These are phyloP conservation scores for Heterodera filipjevi DNA, from an alignment of 2,888 invertebrate species.

Conservation along the genomic window DNA sequence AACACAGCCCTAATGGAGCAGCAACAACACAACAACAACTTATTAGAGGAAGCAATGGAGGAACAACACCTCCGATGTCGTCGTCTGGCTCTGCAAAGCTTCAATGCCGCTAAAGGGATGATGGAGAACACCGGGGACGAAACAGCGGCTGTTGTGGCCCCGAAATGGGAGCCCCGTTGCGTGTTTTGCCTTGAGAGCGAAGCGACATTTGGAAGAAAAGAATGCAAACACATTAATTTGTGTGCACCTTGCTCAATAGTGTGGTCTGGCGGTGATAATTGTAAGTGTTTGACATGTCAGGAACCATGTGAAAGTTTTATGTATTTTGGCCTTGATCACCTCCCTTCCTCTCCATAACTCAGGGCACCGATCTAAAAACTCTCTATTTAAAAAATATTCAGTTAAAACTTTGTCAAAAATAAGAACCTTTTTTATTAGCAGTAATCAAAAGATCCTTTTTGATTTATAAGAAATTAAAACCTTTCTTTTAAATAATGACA, in stretches of 20 bases:
- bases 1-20: background rate
- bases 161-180: background rate
- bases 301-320: background rate
- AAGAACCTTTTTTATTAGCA: too few species aligned
- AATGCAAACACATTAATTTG: background rate
- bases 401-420: too few species aligned
- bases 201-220: background rate
- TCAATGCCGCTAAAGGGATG: background rate
- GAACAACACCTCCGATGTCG: background rate
- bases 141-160: too few species aligned
- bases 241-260: background rate
- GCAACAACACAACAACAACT: too few species aligned
- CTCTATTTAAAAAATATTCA: too few species aligned
- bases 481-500: too few species aligned
- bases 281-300: background rate
- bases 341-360: too few species aligned
- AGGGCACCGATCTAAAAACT: too few species aligned
- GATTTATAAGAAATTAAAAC: too few species aligned
- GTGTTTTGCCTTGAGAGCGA: background rate
- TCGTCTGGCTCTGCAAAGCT: background rate
- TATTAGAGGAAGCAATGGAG: too few species aligned
- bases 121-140: too few species aligned
- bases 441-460: too few species aligned
- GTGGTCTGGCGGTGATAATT: background rate
- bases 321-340: background rate